Evolutionary conservation across 2,797 vertebrate genomes (phyloP).

Genomic region (Sebastes trivittatus): DNA sequence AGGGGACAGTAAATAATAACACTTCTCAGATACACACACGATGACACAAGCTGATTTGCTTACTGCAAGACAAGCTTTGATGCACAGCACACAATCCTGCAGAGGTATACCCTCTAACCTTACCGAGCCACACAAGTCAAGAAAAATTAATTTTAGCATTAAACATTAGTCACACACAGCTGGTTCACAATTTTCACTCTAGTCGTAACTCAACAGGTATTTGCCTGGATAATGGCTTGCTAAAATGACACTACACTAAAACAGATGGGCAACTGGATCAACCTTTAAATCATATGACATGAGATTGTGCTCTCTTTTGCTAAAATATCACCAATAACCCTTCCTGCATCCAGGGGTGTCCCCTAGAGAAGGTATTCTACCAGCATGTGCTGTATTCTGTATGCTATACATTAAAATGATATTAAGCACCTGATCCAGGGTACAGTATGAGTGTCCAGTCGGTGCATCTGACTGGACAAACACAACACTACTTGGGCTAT

Average conservation of each 20-base stretch:
- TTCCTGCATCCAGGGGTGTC: neutral
- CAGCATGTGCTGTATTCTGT: neutral
- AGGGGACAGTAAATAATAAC: constrained; percentile 56
- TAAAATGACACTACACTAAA: neutral
- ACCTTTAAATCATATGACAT: neutral
- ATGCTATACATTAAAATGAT: neutral
- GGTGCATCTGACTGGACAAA: neutral
- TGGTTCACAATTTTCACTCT: neutral
- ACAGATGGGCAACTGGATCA: neutral
- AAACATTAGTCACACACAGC: neutral
- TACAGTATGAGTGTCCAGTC: neutral
- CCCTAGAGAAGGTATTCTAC: neutral
- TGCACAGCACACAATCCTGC: neutral
- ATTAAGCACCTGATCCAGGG: too few relatives aligned
- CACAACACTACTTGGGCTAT: neutral
- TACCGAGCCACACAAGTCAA: neutral
- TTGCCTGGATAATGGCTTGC: neutral
- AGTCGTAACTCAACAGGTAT: neutral
- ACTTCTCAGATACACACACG: constrained; percentile 27
- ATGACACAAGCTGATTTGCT: neutral
- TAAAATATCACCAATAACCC: neutral
- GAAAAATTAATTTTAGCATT: constrained; percentile 6
- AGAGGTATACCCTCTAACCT: neutral
- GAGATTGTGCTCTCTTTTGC: neutral
- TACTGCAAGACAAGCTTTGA: constrained; percentile 8